These are phyloP conservation scores for Naso thynnoides DNA, from an alignment of 2,797 vertebrate genomes.

Conservation along the genomic window DNA sequence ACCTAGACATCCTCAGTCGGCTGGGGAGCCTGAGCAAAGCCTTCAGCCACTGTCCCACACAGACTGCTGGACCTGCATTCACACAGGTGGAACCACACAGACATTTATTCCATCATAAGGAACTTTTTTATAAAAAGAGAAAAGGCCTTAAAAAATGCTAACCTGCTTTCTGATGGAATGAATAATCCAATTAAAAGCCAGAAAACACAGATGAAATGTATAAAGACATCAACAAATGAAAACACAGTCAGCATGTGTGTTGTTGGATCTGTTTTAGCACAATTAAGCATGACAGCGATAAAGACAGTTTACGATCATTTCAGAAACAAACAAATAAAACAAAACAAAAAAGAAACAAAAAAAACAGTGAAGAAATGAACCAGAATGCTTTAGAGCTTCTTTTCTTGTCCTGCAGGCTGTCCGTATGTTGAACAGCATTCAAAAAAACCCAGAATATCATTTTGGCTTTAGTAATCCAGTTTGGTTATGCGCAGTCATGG, in stretches of 20 bases:
- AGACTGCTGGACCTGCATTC: conserved; percentile 57
- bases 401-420: not conserved
- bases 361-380: too few relatives aligned
- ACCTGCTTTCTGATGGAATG: not conserved
- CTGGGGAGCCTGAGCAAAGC: conserved; percentile 82
- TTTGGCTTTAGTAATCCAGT: conserved; percentile 8
- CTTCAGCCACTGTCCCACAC: conserved; percentile 79
- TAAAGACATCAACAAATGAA: not conserved
- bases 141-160: not conserved
- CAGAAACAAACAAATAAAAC: too few relatives aligned
- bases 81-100: conserved; percentile 66
- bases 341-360: too few relatives aligned
- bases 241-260: conserved; percentile 1
- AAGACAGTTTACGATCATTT: not conserved
- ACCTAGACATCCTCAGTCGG: conserved; percentile 89
- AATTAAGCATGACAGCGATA: not conserved
- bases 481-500: conserved; percentile 22
- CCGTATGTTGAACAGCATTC: conserved; percentile 5
- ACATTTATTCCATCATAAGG: not conserved
- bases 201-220: not conserved
- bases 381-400: not conserved
- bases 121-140: not conserved
- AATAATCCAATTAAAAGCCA: not conserved
- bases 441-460: conserved; percentile 4
- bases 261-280: not conserved